Conservation (phyloP, 2,113 vertebrate genomes). For the Ranitomeya imitator region DNA sequence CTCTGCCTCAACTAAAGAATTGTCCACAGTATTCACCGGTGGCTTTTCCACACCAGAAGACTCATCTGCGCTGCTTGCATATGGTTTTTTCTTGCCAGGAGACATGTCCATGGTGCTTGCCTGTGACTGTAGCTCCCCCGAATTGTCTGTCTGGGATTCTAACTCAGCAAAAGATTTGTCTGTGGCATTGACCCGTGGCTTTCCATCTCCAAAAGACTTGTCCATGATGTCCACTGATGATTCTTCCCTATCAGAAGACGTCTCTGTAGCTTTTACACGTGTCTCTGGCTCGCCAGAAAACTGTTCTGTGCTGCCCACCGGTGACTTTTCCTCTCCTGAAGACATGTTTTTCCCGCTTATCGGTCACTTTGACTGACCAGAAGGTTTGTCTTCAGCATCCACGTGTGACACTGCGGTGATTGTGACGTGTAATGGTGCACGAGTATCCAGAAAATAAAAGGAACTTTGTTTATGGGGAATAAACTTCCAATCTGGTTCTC, state of each 20-base stretch:
- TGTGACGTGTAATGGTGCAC: neutral
- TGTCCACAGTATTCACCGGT: neutral
- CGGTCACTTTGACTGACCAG: no score
- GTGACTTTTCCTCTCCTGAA: no score
- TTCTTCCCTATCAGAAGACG: no score
- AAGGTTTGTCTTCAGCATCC: no score
- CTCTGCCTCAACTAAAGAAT: no score
- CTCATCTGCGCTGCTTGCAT: neutral
- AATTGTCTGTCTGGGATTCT: neutral
- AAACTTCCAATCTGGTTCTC: neutral
- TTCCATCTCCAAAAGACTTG: neutral
- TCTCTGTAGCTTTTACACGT: no score
- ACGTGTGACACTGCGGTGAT: neutral
- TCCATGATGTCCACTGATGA: no score
- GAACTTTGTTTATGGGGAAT: neutral
- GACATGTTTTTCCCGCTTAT: no score
- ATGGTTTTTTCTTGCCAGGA: neutral
- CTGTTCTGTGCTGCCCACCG: no score
- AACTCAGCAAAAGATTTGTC: neutral
- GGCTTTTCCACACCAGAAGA: neutral
- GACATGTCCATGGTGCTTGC: neutral
- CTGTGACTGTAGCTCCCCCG: neutral
- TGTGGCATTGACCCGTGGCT: neutral
- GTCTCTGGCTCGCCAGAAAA: no score
- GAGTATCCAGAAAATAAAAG: neutral